Base-by-base conservation (phyloP, 2,113 vertebrate species). In the Calidris pugnax region DNA sequence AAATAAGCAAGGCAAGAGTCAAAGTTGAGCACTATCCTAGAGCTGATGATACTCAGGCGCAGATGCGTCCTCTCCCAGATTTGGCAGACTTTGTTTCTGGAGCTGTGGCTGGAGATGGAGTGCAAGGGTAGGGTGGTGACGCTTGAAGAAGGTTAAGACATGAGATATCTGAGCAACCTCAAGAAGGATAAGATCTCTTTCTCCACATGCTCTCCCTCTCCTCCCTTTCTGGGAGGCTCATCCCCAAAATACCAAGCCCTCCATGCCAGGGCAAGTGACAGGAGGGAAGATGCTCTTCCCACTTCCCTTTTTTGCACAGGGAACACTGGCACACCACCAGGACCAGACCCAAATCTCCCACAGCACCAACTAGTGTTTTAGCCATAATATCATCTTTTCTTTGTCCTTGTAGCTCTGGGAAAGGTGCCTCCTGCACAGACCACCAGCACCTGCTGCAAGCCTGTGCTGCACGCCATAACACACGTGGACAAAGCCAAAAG, bases 11-110 rank as follows among this genome's bases (percentile, higher is more conserved):
- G 56, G 39, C 33, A 27, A 5, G 50, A 82, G 47, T 21, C 27
- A 59, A 76, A 82, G 41, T 6, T 1, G 33, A 89, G 21, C 5
- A 1, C 39, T 30, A 3, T 11, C 1, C 0, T 19, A 41, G 17
- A 53, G 33, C n/a, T 77, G 41, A 50, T 77, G 41, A 50, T n/a
- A 30, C 8, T 64, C 48, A 23, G 11, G 10, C 30, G n/a, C 0
- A 1, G 37, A 45, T 10, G 7, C 0, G 0, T 43, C 67, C 39
- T 9, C 30, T 60, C 81, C 37, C 78, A 69, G 5, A 33, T 62
- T 10, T 64, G 45, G 73, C 28, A 75, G 27, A 37, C 14, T 4
- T 39, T 6, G 20, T 41, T 84, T 62, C 53, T 62, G 7, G 6
- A 85, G 33, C 24, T 28, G 71, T 2, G 3, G n/a, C 12, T 56